Evolutionary conservation across 2,888 invertebrate genomes (phyloP).

Genomic region (Mesochorus sp.): DNA sequence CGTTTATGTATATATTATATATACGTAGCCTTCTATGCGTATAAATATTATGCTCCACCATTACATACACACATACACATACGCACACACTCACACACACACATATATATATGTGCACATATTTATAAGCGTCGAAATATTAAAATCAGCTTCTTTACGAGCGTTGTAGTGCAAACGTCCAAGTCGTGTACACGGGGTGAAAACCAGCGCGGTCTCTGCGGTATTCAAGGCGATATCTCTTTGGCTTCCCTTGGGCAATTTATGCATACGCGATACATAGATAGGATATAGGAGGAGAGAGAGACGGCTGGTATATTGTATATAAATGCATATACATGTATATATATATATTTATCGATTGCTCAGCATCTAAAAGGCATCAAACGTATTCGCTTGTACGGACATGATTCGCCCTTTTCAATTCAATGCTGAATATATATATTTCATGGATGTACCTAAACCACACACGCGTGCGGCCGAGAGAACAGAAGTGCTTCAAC

Average conservation of each 20-base stretch:
- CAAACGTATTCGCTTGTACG: neutral
- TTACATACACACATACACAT: neutral
- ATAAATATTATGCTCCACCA: constrained; percentile 38
- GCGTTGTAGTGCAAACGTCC: constrained; percentile 22
- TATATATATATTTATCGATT: neutral
- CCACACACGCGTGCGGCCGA: constrained; percentile 6
- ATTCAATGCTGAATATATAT: constrained; percentile 14
- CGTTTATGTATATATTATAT: no score
- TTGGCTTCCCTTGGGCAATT: constrained; percentile 53
- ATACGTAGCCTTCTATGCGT: no score
- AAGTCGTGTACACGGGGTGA: constrained; percentile 18
- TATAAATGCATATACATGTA: neutral
- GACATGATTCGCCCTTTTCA: constrained; percentile 12
- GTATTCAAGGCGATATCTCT: constrained; percentile 57
- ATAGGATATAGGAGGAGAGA: constrained; percentile 31
- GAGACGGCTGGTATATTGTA: neutral
- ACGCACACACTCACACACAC: neutral
- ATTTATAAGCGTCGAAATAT: constrained; percentile 59
- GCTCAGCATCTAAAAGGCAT: neutral
- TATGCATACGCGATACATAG: constrained; percentile 58
- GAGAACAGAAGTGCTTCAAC: constrained; percentile 33
- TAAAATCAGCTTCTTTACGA: constrained; percentile 62
- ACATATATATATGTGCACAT: constrained; percentile 44
- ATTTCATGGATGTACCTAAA: constrained; percentile 19
- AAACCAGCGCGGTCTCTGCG: constrained; percentile 24